Evolutionary conservation across 2,797 vertebrate genomes (phyloP).

Genomic region (Betta splendens): DNA sequence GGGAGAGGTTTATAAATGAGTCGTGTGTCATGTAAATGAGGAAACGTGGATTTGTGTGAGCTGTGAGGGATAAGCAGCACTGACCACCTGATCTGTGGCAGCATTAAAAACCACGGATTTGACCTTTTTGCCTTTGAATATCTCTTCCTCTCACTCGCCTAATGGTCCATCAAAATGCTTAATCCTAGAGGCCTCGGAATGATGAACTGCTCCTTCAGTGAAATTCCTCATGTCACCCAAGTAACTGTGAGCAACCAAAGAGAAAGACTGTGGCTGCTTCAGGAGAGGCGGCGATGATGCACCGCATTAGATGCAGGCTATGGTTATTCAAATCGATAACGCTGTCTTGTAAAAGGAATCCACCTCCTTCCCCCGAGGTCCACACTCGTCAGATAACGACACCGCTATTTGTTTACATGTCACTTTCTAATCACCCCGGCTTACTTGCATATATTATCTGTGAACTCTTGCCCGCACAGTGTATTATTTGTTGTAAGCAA

Average conservation of each 20-base stretch:
- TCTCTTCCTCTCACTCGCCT: conserved; percentile 37
- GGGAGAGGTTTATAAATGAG: not conserved
- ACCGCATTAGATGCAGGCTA: conserved; percentile 72
- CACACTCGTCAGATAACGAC: conserved; percentile 59
- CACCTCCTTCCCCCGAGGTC: conserved; percentile 54
- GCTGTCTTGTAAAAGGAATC: conserved; percentile 47
- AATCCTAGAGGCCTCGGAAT: conserved; percentile 68
- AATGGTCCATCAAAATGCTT: conserved; percentile 30
- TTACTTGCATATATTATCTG: conserved; percentile 3
- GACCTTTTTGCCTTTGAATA: conserved; percentile 1
- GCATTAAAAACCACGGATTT: conserved; percentile 77
- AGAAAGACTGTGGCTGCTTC: conserved; percentile 82
- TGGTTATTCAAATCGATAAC: conserved; percentile 81
- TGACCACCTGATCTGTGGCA: conserved; percentile 65
- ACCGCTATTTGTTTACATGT: conserved; percentile 66
- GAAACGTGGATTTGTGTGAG: conserved; percentile 66
- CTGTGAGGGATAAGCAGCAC: conserved; percentile 67
- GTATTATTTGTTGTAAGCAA: conserved; percentile 9
- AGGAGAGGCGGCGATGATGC: conserved; percentile 72
- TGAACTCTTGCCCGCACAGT: not conserved
- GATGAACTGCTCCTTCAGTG: conserved; percentile 80
- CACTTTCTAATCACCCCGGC: conserved; percentile 37
- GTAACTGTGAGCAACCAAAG: conserved; percentile 71
- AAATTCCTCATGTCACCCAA: conserved; percentile 85
- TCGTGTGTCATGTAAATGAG: conserved; percentile 21